Conservation (phyloP, 2,113 vertebrate genomes). For the Lathamus discolor region DNA sequence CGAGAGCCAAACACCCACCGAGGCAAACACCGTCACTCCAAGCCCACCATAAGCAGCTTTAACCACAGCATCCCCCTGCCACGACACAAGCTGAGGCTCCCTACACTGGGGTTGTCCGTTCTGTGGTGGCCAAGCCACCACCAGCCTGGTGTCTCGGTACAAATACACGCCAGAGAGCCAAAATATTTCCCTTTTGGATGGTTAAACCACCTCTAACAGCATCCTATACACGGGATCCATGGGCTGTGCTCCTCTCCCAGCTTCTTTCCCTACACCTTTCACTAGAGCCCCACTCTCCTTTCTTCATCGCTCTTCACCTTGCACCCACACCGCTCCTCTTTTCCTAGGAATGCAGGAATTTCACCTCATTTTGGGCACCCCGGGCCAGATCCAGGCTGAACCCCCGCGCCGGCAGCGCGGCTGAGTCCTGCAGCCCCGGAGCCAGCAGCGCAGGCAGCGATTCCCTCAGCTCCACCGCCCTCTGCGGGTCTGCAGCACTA, state of each 20-base stretch:
- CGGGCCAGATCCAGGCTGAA: neutral
- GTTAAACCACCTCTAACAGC: neutral
- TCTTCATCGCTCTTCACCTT: neutral
- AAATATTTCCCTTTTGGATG: neutral
- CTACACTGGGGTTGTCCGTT: neutral
- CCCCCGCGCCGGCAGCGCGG: rapidly evolving
- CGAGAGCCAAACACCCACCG: neutral
- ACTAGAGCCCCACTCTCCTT: neutral
- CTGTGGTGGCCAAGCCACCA: rapidly evolving
- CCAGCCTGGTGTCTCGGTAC: neutral
- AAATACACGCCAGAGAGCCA: neutral
- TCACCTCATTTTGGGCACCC: neutral
- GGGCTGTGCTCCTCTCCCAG: neutral
- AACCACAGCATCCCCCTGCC: rapidly evolving
- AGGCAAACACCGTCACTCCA: neutral
- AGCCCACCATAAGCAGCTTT: rapidly evolving
- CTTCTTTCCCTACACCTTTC: neutral
- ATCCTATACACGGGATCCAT: neutral
- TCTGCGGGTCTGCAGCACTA: slow-evolving; percentile 14
- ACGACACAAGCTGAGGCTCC: neutral
- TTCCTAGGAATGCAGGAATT: neutral
- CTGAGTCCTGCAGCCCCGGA: neutral
- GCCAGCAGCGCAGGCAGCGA: neutral
- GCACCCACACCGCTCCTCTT: neutral
- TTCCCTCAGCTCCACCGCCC: slow-evolving; percentile 51